A percentile compares a stretch with the other conserved stretches of the same genome.
Evolutionary conservation across 2,888 invertebrate genomes (phyloP).

Genomic region (Pandemis heparana): DNA sequence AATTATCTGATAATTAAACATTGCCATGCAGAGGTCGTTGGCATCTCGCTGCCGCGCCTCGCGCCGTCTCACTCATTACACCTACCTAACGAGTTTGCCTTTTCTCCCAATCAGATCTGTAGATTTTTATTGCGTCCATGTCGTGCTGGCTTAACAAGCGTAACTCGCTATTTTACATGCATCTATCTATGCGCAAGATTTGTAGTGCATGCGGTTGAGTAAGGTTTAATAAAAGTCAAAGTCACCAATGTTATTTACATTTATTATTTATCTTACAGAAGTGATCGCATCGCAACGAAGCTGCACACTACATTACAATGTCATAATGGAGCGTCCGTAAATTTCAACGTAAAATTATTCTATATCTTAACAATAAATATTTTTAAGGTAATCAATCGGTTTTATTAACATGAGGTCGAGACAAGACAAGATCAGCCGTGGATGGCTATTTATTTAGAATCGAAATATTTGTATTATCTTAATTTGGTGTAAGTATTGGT

Average conservation of each 20-base stretch:
- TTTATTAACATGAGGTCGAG: constrained; percentile 29
- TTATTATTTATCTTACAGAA: constrained; percentile 51
- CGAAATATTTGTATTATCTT: constrained; percentile 2
- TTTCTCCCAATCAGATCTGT: constrained; percentile 15
- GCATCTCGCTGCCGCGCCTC: constrained; percentile 49
- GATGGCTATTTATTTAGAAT: constrained; percentile 15
- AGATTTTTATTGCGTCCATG: constrained; percentile 3
- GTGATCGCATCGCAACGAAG: constrained; percentile 36
- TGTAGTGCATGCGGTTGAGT: neutral
- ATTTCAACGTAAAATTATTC: constrained; percentile 53
- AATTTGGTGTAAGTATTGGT: neutral
- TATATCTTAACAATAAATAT: constrained; percentile 67
- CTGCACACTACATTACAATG: constrained; percentile 50
- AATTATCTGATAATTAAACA: constrained; percentile 72
- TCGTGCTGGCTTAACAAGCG: neutral
- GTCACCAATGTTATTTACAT: constrained; percentile 65
- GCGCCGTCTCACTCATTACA: constrained; percentile 15
- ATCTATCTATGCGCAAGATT: neutral
- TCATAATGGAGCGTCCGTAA: constrained; percentile 49
- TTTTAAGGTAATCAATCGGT: constrained; percentile 50
- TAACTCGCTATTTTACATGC: neutral
- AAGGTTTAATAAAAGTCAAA: constrained; percentile 52
- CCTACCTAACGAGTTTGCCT: constrained; percentile 35
- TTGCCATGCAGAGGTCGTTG: constrained; percentile 67
- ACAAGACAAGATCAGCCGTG: neutral